Evolutionary conservation across 2,113 vertebrate genomes (phyloP).

Genomic region (Bagarius yarrelli): DNA sequence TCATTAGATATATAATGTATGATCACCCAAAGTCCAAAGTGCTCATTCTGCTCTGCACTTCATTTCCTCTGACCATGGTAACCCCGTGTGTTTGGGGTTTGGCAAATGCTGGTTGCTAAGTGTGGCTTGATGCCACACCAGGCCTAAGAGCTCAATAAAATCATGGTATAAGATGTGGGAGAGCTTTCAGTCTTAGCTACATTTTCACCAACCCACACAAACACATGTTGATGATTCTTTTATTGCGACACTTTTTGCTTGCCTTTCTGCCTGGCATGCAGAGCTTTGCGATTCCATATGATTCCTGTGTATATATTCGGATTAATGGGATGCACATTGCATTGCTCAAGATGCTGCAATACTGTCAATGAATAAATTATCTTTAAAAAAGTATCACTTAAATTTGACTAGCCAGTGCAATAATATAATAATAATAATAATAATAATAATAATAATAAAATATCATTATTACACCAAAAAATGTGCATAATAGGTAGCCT

Average conservation of each 20-base stretch:
- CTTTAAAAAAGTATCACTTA: neutral
- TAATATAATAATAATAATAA: too few species aligned
- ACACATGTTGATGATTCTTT: conserved; percentile 20
- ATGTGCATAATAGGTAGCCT: too few species aligned
- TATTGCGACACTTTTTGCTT: conserved; percentile 25
- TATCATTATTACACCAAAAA: too few species aligned
- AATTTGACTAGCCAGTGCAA: too few species aligned
- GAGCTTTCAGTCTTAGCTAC: conserved; percentile 1
- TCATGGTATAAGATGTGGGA: conserved; percentile 38
- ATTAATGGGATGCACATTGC: too few species aligned
- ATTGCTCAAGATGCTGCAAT: conserved; percentile 29
- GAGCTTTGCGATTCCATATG: conserved; percentile 14
- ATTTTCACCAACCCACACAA: conserved; percentile 28
- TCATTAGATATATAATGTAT: conserved; percentile 18
- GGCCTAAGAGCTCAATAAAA: conserved; percentile 46
- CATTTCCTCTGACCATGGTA: conserved; percentile 51
- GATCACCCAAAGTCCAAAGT: conserved; percentile 30
- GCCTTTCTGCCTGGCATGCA: neutral
- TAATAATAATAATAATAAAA: too few species aligned
- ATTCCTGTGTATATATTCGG: conserved; percentile 27
- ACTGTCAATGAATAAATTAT: neutral
- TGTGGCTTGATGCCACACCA: conserved; percentile 31
- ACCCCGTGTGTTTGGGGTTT: conserved; percentile 50
- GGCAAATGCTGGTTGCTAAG: conserved; percentile 47
- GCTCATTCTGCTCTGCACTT: conserved; percentile 40